Evolutionary conservation across 2,888 invertebrate genomes (phyloP).

Genomic region (Argyresthia albistria): DNA sequence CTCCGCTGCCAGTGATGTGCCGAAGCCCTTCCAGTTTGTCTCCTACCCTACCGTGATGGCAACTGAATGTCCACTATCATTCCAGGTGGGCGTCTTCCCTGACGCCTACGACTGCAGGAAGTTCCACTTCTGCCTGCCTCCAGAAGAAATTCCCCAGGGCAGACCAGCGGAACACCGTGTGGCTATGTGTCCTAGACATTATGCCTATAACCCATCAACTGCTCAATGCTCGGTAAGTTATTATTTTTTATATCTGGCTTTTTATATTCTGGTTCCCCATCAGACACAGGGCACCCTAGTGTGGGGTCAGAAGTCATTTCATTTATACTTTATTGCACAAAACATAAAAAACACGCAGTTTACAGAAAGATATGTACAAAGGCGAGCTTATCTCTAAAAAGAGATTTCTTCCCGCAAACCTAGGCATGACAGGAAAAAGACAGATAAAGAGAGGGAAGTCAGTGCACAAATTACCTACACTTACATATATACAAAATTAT

Average conservation of each 20-base stretch:
- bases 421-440: too few relatives aligned
- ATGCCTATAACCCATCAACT: conserved; percentile 46
- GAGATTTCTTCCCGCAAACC: too few relatives aligned
- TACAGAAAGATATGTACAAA: too few relatives aligned
- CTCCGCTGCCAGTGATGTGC: too few relatives aligned
- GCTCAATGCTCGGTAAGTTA: conserved; percentile 54
- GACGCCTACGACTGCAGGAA: conserved; percentile 57
- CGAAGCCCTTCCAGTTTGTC: not conserved
- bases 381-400: too few relatives aligned
- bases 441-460: too few relatives aligned
- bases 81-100: conserved; percentile 58
- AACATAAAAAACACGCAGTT: too few relatives aligned
- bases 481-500: too few relatives aligned
- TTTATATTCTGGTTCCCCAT: too few relatives aligned
- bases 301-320: not conserved
- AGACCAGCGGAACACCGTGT: conserved; percentile 48
- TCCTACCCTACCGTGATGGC: not conserved
- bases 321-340: not conserved
- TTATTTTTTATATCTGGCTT: too few relatives aligned
- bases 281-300: too few relatives aligned
- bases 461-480: too few relatives aligned
- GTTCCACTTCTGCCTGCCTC: conserved; percentile 60
- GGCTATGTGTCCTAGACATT: conserved; percentile 53
- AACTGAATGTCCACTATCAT: not conserved
- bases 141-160: conserved; percentile 41